phyloP scores from a whole-genome alignment of 2,797 vertebrate genomes.

The Cirrhinus mrigala region DNA sequence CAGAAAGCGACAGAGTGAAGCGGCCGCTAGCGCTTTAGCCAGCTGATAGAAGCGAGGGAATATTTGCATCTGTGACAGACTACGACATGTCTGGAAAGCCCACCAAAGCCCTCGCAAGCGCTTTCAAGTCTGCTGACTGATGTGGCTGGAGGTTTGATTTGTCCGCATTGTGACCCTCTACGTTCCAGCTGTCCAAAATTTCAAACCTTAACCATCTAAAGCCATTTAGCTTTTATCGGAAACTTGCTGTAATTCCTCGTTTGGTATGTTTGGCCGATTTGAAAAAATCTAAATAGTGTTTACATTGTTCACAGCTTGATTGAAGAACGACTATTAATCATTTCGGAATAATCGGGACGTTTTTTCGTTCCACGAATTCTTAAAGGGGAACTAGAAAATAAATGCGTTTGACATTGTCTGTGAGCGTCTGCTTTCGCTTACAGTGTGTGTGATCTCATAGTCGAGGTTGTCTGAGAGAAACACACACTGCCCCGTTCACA shows the following conservation, averaged over 20 bases:
- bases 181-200: neutral
- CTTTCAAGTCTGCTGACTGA: neutral
- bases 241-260: neutral
- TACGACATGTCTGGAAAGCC: slow-evolving; percentile 21
- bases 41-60: neutral
- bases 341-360: slow-evolving; percentile 1
- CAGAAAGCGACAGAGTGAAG: slow-evolving; percentile 5
- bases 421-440: slow-evolving; percentile 56
- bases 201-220: neutral
- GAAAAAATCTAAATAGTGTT: neutral
- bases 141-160: neutral
- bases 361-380: neutral
- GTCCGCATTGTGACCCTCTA: neutral
- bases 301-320: slow-evolving; percentile 10
- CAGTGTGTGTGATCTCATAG: slow-evolving; percentile 55
- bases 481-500: slow-evolving; percentile 27
- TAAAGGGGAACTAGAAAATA: slow-evolving; percentile 5
- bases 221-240: neutral
- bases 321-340: neutral
- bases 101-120: neutral
- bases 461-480: slow-evolving; percentile 26
- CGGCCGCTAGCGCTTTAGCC: neutral
- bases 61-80: slow-evolving; percentile 17
- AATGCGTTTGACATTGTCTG: slow-evolving; percentile 23
- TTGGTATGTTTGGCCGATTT: slow-evolving; percentile 7